Evolutionary conservation across 1,140 invertebrate species (phyloP).

Genomic region (Scaptodrosophila lebanonensis): DNA sequence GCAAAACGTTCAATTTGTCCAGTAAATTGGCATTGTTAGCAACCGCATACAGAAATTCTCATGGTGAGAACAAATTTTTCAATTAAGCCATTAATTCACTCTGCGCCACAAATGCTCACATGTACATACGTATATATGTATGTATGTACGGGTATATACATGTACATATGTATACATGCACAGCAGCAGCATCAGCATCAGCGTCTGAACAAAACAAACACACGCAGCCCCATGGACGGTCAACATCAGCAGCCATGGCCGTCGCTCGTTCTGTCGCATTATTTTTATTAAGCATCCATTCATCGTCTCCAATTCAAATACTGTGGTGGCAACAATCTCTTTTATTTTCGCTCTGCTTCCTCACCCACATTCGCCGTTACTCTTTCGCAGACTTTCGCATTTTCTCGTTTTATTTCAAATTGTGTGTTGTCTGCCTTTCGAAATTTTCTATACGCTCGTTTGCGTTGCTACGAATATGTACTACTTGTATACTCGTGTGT

Average conservation of each 20-base stretch:
- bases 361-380: neutral
- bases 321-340: no score
- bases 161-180: constrained; percentile 20
- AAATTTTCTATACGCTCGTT: constrained; percentile 67
- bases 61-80: constrained; percentile 75
- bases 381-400: constrained; percentile 5
- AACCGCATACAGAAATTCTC: constrained; percentile 38
- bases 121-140: constrained; percentile 22
- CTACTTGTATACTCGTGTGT: constrained; percentile 11
- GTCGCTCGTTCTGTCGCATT: constrained; percentile 64
- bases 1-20: constrained; percentile 53
- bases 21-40: constrained; percentile 38
- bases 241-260: constrained; percentile 23
- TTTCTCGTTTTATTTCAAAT: constrained; percentile 23
- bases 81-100: constrained; percentile 76
- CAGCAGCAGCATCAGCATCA: constrained; percentile 41
- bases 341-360: no score
- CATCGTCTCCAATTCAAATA: constrained; percentile 36
- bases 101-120: constrained; percentile 55
- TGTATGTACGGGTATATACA: constrained; percentile 17
- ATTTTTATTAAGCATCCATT: constrained; percentile 67
- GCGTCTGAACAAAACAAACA: no score
- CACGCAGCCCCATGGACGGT: no score
- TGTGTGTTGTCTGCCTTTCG: constrained; percentile 64
- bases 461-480: constrained; percentile 21